Evolutionary conservation across 2,888 invertebrate genomes (phyloP), one percentile per base, ranked within the genome.

Genomic region (Polia nebulosa): DNA sequence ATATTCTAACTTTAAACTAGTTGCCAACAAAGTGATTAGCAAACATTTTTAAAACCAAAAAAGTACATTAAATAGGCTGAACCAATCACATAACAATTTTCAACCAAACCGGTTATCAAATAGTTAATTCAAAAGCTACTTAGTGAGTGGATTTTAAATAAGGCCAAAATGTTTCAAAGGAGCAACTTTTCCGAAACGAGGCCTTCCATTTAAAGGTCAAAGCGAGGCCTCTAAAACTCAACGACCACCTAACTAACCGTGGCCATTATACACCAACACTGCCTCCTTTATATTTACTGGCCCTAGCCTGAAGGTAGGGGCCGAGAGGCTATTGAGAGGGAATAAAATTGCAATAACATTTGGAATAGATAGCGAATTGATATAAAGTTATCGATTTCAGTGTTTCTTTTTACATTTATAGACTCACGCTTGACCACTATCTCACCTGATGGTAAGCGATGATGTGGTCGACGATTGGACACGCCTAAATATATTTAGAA

Each of bases 171-270:
- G 81, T 72, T 80, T 78, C 64, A 77, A 76, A 80, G 60, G 68
- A 69, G 60, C 68, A 75, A 83, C 68, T 78, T 81, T 83, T 86
- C 68, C 71, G 76, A 83, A 85, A 78, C 78, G 75, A 61, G 68
- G 72, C 49, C 70, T 73, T 78, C 77, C 81, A 76, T 83, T 83
- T 80, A 84, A 82, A 85, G 87, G 86, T 83, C 83, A 79, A 72
- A 80, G 72, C 76, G 72, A 66, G 62, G 75, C 76, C 64, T 66
- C 80, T 85, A 81, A 87, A 88, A 87, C 83, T 84, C 71, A 85
- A 88, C 77, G 82, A 81, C 76, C 85, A 80, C 78, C 78, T 85
- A 79, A 77, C 86, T 81, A 82, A 82, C 81, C 80, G 73, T 78
- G 62, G 74, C 73, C 76, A 81, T 82, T 84, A 85, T 81, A 84